These are phyloP conservation scores for Chydorus sphaericus DNA, from an alignment of 2,888 invertebrate genomes.

Conservation along the genomic window DNA sequence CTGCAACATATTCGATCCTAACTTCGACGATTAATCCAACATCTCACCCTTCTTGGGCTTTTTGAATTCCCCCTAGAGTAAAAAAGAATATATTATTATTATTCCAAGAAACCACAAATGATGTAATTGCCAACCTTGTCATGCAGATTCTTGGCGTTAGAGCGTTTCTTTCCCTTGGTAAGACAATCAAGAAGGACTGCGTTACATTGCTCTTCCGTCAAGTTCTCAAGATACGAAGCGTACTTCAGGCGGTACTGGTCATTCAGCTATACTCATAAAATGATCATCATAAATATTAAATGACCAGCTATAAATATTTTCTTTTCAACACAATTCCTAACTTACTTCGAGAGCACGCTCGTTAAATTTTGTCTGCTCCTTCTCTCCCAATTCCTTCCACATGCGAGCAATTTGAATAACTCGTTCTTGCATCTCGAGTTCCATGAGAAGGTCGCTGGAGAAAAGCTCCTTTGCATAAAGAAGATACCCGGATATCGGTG, in stretches of 20 bases:
- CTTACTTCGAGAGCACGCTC: constrained; percentile 29
- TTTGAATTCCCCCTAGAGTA: not conserved
- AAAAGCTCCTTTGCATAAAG: constrained; percentile 35
- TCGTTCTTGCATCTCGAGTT: constrained; percentile 33
- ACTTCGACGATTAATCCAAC: not conserved
- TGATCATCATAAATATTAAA: not conserved
- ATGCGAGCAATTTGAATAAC: constrained; percentile 34
- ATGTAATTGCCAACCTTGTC: no score
- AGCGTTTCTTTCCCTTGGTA: not conserved
- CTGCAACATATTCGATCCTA: no score
- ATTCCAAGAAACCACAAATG: no score
- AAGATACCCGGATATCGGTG: constrained; percentile 38
- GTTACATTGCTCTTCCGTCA: constrained; percentile 34
- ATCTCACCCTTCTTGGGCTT: not conserved
- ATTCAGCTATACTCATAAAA: constrained; percentile 26
- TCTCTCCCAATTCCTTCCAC: constrained; percentile 35
- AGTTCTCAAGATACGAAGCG: constrained; percentile 33
- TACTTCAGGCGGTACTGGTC: constrained; percentile 35
- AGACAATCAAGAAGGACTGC: constrained; percentile 25
- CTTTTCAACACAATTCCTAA: not conserved
- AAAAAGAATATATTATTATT: no score
- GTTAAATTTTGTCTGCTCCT: constrained; percentile 32
- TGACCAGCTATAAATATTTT: no score
- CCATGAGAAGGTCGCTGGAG: constrained; percentile 30
- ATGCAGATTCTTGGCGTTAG: not conserved